A percentile compares a stretch with the other conserved stretches of the same genome.
phyloP scores from a whole-genome alignment of 2,888 invertebrate genomes.

The Drosophila falleni region DNA sequence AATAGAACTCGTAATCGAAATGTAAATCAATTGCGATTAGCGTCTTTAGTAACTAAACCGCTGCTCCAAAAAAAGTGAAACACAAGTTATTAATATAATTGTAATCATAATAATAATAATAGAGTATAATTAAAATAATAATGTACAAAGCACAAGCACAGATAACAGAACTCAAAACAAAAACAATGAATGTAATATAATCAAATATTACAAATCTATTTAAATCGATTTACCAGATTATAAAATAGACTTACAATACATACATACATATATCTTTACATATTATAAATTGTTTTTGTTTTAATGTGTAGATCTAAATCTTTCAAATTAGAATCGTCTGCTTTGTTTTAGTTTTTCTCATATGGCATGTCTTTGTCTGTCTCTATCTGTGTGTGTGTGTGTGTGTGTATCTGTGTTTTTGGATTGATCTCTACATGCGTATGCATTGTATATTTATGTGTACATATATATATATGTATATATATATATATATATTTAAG shows the following conservation, averaged over 20 bases:
- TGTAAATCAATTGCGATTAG: conserved; percentile 55
- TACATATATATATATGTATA: conserved; percentile 25
- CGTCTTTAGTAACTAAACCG: conserved; percentile 65
- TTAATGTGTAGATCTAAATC: conserved; percentile 1
- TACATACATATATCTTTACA: conserved; percentile 7
- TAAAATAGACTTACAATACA: conserved; percentile 22
- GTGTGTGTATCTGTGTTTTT: conserved; percentile 30
- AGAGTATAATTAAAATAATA: conserved; percentile 35
- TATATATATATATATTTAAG: conserved; percentile 34
- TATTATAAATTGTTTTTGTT: conserved; percentile 3
- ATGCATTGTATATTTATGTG: conserved; percentile 25
- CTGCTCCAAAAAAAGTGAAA: conserved; percentile 44
- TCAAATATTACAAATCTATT: conserved; percentile 20
- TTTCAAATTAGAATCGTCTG: conserved; percentile 10
- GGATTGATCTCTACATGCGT: conserved; percentile 33
- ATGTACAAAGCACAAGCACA: conserved; percentile 41
- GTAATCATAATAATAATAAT: conserved; percentile 35
- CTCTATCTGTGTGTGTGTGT: conserved; percentile 22
- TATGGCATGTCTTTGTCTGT: conserved; percentile 40
- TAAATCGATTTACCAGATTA: conserved; percentile 20
- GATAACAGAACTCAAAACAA: conserved; percentile 27
- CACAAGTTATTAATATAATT: conserved; percentile 32
- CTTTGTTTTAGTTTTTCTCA: conserved; percentile 5
- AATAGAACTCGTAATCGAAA: conserved; percentile 45
- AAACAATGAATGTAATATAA: conserved; percentile 15